Conservation (phyloP, 1,140 invertebrate genomes). For the Trichomalopsis sarcophagae region DNA sequence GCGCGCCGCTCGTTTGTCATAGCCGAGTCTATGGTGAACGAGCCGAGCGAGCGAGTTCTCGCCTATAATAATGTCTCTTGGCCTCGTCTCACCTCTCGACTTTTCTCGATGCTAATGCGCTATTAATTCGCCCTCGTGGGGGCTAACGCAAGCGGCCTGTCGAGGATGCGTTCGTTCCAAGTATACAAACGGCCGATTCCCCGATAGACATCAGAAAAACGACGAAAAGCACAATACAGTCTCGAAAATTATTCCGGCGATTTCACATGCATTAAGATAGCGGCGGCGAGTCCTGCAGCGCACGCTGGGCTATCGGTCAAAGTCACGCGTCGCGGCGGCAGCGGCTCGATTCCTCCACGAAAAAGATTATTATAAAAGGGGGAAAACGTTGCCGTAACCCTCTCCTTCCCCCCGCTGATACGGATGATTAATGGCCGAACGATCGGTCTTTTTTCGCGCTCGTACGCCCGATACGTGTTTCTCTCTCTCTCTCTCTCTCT, state of each 20-base stretch:
- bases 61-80: constrained; percentile 5
- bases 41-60: not conserved
- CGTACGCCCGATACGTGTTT: no score
- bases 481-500: not conserved
- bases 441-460: constrained; percentile 29
- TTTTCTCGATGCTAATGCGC: constrained; percentile 32
- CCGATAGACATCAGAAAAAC: not conserved
- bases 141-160: not conserved
- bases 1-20: constrained; percentile 71
- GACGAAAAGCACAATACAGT: not conserved
- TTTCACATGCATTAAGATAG: constrained; percentile 65
- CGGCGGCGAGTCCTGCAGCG: constrained; percentile 28
- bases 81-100: not conserved
- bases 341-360: not conserved
- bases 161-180: no score
- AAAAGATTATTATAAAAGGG: constrained; percentile 35
- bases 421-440: constrained; percentile 42
- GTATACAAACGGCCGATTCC: not conserved
- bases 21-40: not conserved
- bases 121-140: constrained; percentile 27
- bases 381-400: not conserved
- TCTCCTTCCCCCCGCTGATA: constrained; percentile 35
- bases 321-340: constrained; percentile 56
- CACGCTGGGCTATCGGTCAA: constrained; percentile 65
- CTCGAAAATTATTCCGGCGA: constrained; percentile 56